Conservation (phyloP, 2,888 invertebrate genomes). For the Panopea generosa region DNA sequence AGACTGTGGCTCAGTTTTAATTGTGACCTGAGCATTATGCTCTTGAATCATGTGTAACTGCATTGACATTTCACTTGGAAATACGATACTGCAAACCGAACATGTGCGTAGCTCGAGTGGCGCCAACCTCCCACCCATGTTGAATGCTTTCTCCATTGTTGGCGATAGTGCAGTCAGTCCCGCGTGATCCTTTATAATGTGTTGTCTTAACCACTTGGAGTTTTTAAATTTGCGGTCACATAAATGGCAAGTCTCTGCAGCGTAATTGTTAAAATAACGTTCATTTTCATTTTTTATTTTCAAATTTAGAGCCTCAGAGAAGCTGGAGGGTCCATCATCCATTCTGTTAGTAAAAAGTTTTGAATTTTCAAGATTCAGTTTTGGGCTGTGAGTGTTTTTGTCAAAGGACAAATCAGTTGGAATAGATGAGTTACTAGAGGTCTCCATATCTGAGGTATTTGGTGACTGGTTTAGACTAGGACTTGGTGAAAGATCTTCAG, state of each 20-base stretch:
- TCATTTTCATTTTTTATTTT: constrained; percentile 69
- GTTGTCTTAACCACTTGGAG: constrained; percentile 76
- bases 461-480: constrained; percentile 73
- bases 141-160: constrained; percentile 66
- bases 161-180: constrained; percentile 60
- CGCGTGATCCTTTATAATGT: constrained; percentile 78
- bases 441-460: constrained; percentile 76
- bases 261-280: constrained; percentile 62
- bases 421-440: constrained; percentile 77
- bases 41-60: constrained; percentile 86
- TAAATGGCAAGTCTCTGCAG: constrained; percentile 75
- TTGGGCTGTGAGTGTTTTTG: constrained; percentile 66
- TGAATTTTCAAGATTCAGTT: constrained; percentile 67
- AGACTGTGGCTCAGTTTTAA: constrained; percentile 71
- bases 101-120: constrained; percentile 74
- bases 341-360: constrained; percentile 56
- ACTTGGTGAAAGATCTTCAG: constrained; percentile 76
- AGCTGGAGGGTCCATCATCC: constrained; percentile 46
- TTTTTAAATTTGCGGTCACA: constrained; percentile 78
- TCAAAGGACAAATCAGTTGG: constrained; percentile 71
- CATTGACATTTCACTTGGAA: constrained; percentile 84
- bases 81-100: constrained; percentile 84
- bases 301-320: constrained; percentile 61
- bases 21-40: constrained; percentile 83
- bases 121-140: constrained; percentile 54